phyloP scores from a whole-genome alignment of 2,888 invertebrate species.

The Deilephila elpenor region DNA sequence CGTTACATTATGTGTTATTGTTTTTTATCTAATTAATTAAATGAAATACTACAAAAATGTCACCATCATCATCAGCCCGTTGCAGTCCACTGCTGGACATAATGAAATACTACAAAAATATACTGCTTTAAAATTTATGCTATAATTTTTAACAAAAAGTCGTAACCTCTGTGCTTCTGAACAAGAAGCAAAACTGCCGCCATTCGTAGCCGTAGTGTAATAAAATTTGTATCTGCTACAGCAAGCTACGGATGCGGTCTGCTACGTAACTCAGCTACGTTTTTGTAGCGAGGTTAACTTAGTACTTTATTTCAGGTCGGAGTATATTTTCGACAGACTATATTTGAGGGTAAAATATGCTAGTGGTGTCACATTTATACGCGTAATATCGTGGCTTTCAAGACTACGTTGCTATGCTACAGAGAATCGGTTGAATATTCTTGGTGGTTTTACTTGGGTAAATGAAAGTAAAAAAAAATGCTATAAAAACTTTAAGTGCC shows the following conservation, averaged over 20 bases:
- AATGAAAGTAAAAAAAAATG: neutral
- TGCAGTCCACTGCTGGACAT: too few species aligned
- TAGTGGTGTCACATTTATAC: neutral
- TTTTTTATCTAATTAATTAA: too few species aligned
- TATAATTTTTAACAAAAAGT: neutral
- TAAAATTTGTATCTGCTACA: slow-evolving; percentile 11
- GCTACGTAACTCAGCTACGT: slow-evolving; percentile 22
- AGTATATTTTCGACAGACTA: neutral
- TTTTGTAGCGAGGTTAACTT: slow-evolving; percentile 13
- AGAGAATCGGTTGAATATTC: neutral
- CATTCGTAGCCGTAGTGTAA: slow-evolving; percentile 20
- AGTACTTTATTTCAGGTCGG: slow-evolving; percentile 9
- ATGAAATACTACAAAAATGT: too few species aligned
- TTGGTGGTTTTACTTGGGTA: neutral
- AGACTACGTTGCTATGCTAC: neutral
- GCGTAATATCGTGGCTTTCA: neutral
- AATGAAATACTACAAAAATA: too few species aligned
- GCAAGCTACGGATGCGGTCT: slow-evolving; percentile 19
- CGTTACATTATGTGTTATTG: too few species aligned
- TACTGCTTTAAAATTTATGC: too few species aligned
- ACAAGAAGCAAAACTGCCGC: neutral
- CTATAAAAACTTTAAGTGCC: neutral
- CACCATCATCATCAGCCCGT: too few species aligned
- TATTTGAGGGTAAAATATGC: neutral
- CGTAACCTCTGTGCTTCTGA: neutral